phyloP scores from a whole-genome alignment of 2,888 invertebrate genomes.

The Pediacus dermestoides region DNA sequence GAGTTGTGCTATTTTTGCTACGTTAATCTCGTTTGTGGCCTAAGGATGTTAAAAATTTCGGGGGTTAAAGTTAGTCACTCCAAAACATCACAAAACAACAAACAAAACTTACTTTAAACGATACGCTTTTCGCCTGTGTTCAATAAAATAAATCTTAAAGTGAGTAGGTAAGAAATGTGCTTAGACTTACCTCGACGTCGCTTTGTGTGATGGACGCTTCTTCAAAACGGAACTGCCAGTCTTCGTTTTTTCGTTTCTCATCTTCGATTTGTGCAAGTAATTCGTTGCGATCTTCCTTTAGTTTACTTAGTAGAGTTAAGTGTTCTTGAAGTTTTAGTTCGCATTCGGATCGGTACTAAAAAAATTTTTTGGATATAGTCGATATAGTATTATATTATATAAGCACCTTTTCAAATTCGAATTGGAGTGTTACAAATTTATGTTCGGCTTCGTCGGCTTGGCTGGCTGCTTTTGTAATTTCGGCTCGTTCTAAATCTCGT shows the following conservation, averaged over 20 bases:
- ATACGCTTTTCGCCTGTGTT: conserved; percentile 50
- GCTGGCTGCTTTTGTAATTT: conserved; percentile 78
- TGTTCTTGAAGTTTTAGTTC: conserved; percentile 58
- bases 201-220: conserved; percentile 87
- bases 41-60: conserved; percentile 32
- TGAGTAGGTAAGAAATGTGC: conserved; percentile 10
- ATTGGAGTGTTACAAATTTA: conserved; percentile 57
- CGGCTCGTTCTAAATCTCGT: conserved; percentile 83
- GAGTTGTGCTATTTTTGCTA: conserved; percentile 52
- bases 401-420: conserved; percentile 64
- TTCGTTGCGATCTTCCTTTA: conserved; percentile 56
- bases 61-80: conserved; percentile 9
- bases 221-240: conserved; percentile 86
- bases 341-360: conserved; percentile 55
- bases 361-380: no score
- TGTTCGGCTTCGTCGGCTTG: conserved; percentile 77
- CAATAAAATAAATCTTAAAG: conserved; percentile 14
- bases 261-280: conserved; percentile 68
- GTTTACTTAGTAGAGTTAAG: conserved; percentile 52
- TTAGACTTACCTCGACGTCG: conserved; percentile 73
- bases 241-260: conserved; percentile 79
- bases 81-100: conserved; percentile 10
- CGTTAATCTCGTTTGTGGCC: conserved; percentile 51
- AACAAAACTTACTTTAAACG: conserved; percentile 51
- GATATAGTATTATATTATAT: conserved; percentile 10